Base-by-base conservation (phyloP, 2,888 invertebrate genomes). In the Phortica okadai region DNA sequence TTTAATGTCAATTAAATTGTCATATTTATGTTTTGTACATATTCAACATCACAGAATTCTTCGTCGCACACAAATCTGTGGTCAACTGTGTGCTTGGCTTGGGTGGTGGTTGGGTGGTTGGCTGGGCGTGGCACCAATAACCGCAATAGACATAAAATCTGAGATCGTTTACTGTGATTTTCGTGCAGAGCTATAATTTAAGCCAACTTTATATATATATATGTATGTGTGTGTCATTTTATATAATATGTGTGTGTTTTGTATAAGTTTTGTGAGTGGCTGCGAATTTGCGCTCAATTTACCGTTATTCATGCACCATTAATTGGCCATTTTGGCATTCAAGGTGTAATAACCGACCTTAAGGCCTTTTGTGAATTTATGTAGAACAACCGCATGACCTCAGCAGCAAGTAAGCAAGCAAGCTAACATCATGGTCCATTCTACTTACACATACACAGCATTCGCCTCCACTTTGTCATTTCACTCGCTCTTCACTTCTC, bases 251-350 rank as follows among this genome's bases (percentile, higher is more conserved):
- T 41, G n/a, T 73, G 75, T 79, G 77, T 79, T 76, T 72, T 66
- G 76, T 81, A 76, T 58, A 45, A 74, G 33, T 69, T 69, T 42
- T 25, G 33, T 73, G 59, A 69, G 56, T 76, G 62, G 41, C 33
- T 64, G 69, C 42, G 73, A 45, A 66, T 78, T 75, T 75, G 80
- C 79, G 85, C 88, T 86, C 85, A 85, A 85, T 85, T 88, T 85
- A 82, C 69, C 82, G 84, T 79, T 82, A 83, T 83, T 87, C 84
- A 87, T 83, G 85, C 84, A 81, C 86, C 85, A 85, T 85, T 85
- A 85, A 85, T 88, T 85, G 83, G 77, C 81, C 84, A 82, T 85
- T 85, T 85, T 85, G 88, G 41, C 54, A 84, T 88, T 85, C 78
- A 78, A 80, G 81, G 76, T 88, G 87, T 82, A 85, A 78, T 86